Evolutionary conservation across 2,888 invertebrate species (phyloP).

Genomic region (Drosophila subquinaria): DNA sequence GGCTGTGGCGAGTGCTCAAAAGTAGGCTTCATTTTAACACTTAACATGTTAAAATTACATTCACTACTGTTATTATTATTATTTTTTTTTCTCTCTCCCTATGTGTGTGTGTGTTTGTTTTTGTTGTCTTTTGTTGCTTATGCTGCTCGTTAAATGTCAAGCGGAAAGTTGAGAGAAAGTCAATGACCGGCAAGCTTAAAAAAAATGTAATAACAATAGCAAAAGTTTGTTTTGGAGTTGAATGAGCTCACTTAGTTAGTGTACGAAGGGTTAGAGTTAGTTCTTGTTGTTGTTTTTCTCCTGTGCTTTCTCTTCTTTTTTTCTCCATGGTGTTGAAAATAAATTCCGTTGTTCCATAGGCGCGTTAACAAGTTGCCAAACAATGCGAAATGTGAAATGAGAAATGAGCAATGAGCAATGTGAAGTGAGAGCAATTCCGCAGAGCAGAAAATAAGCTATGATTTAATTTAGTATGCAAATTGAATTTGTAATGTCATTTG

Average conservation of each 20-base stretch:
- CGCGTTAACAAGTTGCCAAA: slow-evolving; percentile 52
- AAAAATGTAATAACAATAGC: slow-evolving; percentile 71
- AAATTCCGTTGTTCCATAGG: slow-evolving; percentile 58
- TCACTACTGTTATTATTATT: slow-evolving; percentile 55
- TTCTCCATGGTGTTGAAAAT: slow-evolving; percentile 57
- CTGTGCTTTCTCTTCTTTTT: slow-evolving; percentile 5
- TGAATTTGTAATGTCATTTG: slow-evolving; percentile 27
- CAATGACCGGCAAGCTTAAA: slow-evolving; percentile 68
- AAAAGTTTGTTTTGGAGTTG: slow-evolving; percentile 76
- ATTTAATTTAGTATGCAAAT: slow-evolving; percentile 45
- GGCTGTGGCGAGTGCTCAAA: slow-evolving; percentile 45
- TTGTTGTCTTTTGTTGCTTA: slow-evolving; percentile 45
- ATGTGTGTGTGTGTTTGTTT: slow-evolving; percentile 12
- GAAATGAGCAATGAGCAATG: slow-evolving; percentile 22
- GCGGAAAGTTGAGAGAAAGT: slow-evolving; percentile 74
- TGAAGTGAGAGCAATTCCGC: slow-evolving; percentile 17
- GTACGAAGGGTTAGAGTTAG: slow-evolving; percentile 53
- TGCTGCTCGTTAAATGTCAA: slow-evolving; percentile 76
- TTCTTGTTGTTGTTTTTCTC: slow-evolving; percentile 12
- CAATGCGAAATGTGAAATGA: slow-evolving; percentile 38
- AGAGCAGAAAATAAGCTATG: slow-evolving; percentile 41
- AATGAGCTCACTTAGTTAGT: slow-evolving; percentile 76
- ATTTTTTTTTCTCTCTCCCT: slow-evolving; percentile 4
- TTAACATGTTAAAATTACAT: slow-evolving; percentile 76
- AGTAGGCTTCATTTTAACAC: slow-evolving; percentile 80